Evolutionary conservation across 2,113 vertebrate species (phyloP).

Genomic region (Melanocharis versteri): DNA sequence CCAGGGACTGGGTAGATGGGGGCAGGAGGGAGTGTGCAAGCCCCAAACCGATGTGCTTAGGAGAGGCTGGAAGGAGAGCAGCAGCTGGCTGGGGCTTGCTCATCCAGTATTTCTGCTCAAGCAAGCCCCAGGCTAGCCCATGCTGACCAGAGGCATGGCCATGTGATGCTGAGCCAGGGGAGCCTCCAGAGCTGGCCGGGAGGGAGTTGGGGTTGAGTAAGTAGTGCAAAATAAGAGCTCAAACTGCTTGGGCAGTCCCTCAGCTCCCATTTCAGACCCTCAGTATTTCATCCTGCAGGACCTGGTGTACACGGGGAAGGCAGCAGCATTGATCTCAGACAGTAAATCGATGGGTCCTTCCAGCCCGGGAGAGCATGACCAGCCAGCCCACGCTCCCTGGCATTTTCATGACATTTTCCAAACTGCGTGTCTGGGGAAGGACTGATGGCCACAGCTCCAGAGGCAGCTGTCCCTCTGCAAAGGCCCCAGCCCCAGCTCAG

Average conservation of each 20-base stretch:
- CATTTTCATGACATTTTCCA: conserved; percentile 40
- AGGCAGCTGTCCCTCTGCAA: not conserved
- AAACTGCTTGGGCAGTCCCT: not conserved
- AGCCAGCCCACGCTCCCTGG: not conserved
- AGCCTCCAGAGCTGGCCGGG: not conserved
- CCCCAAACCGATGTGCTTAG: not conserved
- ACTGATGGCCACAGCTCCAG: not conserved
- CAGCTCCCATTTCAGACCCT: not conserved
- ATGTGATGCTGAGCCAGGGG: not conserved
- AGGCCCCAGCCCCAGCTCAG: not conserved
- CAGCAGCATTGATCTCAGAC: not conserved
- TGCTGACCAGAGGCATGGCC: fast-evolving
- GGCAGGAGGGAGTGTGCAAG: not conserved
- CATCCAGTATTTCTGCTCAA: not conserved
- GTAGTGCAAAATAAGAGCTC: not conserved
- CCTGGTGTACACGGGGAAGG: not conserved
- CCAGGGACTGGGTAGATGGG: fast-evolving
- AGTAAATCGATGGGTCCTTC: not conserved
- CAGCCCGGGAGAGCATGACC: not conserved
- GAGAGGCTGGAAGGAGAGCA: not conserved
- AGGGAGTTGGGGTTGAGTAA: not conserved
- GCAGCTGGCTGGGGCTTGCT: not conserved
- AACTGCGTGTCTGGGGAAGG: not conserved
- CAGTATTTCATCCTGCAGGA: not conserved
- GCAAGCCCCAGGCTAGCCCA: not conserved